phyloP scores from a whole-genome alignment of 2,113 vertebrate genomes.

The Numenius arquata region DNA sequence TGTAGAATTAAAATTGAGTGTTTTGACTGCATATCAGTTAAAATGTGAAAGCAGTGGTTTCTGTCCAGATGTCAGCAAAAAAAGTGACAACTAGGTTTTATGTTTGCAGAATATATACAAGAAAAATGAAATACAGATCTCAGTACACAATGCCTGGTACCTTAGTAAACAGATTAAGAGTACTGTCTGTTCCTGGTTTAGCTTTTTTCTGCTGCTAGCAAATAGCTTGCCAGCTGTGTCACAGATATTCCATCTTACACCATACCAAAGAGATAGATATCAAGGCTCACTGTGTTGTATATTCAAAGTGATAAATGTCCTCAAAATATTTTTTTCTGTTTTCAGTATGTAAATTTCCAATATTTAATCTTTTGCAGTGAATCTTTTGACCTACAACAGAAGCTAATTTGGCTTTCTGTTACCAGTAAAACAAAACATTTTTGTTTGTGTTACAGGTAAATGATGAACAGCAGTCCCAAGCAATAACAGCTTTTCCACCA shows the following conservation, averaged over 20 bases:
- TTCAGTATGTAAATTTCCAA: not conserved
- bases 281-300: not conserved
- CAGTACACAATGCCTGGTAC: not conserved
- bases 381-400: not conserved
- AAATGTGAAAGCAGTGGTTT: not conserved
- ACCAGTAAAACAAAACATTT: not conserved
- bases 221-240: not conserved
- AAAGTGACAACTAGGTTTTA: not conserved
- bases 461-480: not conserved
- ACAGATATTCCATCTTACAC: not conserved
- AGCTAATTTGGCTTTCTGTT: not conserved
- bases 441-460: slow-evolving; percentile 66
- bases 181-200: not conserved
- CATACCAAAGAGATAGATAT: not conserved
- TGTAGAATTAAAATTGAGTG: not conserved
- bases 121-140: not conserved
- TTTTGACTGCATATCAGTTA: not conserved
- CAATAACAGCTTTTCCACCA: not conserved
- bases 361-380: not conserved
- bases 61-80: slow-evolving; percentile 17
- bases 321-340: not conserved
- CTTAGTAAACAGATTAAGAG: not conserved
- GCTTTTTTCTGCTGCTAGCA: not conserved
- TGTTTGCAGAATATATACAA: not conserved
- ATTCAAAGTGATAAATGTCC: not conserved